phyloP scores from a whole-genome alignment of 2,113 vertebrate genomes.

The Chiloscyllium plagiosum region DNA sequence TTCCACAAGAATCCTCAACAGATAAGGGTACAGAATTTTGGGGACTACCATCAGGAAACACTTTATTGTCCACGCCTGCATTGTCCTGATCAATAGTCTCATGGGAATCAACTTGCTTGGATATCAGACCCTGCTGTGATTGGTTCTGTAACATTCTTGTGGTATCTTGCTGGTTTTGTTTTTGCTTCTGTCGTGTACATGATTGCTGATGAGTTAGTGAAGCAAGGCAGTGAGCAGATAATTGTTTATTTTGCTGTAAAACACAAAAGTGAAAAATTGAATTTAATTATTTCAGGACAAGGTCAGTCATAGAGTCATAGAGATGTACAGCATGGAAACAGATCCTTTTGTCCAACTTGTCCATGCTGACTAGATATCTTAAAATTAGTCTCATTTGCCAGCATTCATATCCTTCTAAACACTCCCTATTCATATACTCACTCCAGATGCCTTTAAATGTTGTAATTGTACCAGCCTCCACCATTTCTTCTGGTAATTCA shows the following conservation, averaged over 20 bases:
- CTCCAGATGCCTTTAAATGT: too few relatives aligned
- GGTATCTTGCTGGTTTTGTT: conserved; percentile 82
- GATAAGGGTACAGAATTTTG: conserved; percentile 67
- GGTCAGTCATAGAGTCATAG: neutral
- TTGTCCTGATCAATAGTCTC: conserved; percentile 74
- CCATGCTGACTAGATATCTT: too few relatives aligned
- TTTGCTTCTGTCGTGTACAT: conserved; percentile 58
- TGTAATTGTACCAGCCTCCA: too few relatives aligned
- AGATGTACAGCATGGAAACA: too few relatives aligned
- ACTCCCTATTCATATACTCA: too few relatives aligned
- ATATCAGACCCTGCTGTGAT: conserved; percentile 59
- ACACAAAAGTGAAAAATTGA: conserved; percentile 26
- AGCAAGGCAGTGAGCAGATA: conserved; percentile 71
- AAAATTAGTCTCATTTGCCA: too few relatives aligned
- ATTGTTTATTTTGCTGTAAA: conserved; percentile 73
- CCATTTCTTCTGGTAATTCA: too few relatives aligned
- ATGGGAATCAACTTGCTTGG: conserved; percentile 54
- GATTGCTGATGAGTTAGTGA: conserved; percentile 58
- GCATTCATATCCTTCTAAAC: too few relatives aligned
- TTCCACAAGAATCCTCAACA: conserved; percentile 68
- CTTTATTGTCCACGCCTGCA: conserved; percentile 78
- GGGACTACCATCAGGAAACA: conserved; percentile 69
- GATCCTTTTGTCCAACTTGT: too few relatives aligned
- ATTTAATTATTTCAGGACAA: neutral
- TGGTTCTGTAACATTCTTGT: conserved; percentile 81